Evolutionary conservation across 1,140 invertebrate genomes (phyloP), one percentile per base, ranked within the genome.

Genomic region (Drosophila cardini): DNA sequence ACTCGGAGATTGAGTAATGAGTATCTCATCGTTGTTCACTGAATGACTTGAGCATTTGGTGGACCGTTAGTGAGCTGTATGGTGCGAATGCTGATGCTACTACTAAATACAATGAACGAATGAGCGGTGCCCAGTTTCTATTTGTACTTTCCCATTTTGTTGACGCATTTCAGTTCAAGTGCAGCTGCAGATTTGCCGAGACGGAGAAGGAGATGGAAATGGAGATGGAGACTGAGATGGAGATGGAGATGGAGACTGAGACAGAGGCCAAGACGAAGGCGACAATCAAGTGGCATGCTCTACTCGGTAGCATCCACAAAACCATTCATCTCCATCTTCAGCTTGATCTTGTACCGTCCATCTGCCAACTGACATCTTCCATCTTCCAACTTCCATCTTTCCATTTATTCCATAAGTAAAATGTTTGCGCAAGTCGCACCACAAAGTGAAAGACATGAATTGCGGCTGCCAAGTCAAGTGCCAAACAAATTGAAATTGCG

Each of bases 101-200:
- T 26, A 26, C 21, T 26, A 26, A 26, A 26, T 26, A 26, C 21
- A 26, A 34, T 48, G n/a, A 4, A 1, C 16, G 2, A 4, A 1
- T 8, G 2, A 26, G 50, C 43, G 48, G 50, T 50, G 57, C 45
- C 56, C 64, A 78, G 84, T 87, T 87, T 87, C 84, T 87, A 87
- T 87, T 87, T 87, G 84, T 84, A 87, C 84, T 87, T 87, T 87
- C 84, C 56, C 84, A 87, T 89, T 87, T 87, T 64, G 63, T 81
- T 84, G 80, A 83, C 76, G 84, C 84, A 89, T 87, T 87, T 87
- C 76, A 89, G 84, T 89, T 87, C 84, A 87, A 87, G 84, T 89
- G 84, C 84, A 87, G 70, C 76, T 70, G 57, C 71, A 74, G 71
- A 74, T 69, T 72, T 57, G 65, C 65, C 71, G 65, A 57, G 50